Percentiles rank a stretch among this genome's conserved stretches.
Evolutionary conservation across 2,888 invertebrate genomes (phyloP).

Genomic region (Drosophila paramelanica): DNA sequence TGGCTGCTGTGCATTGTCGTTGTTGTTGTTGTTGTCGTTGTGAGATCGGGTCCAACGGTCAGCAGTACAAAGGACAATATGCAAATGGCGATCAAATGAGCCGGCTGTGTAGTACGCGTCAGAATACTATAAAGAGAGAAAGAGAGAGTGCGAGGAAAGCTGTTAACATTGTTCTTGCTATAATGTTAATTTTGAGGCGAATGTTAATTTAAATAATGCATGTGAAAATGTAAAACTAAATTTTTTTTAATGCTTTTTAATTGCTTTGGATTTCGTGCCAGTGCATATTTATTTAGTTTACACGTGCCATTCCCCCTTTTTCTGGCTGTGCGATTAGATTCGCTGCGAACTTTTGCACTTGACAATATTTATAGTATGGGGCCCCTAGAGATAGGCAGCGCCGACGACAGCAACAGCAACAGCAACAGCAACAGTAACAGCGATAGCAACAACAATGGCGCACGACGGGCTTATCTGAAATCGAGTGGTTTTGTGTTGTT

Average conservation of each 20-base stretch:
- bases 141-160: not conserved
- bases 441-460: no score
- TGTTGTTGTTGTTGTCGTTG: conserved; percentile 51
- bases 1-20: conserved; percentile 37
- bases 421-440: not conserved
- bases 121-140: conserved; percentile 87
- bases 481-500: conserved; percentile 30
- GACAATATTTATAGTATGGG: conserved; percentile 11
- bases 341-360: conserved; percentile 50
- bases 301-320: conserved; percentile 26
- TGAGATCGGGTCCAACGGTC: conserved; percentile 85
- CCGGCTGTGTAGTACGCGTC: conserved; percentile 91
- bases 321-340: conserved; percentile 52
- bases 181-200: conserved; percentile 9
- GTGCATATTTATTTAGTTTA: conserved; percentile 7
- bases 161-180: not conserved
- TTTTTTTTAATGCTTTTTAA: not conserved
- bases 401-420: not conserved
- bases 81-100: conserved; percentile 89
- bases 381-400: conserved; percentile 6
- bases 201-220: not conserved
- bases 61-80: conserved; percentile 87
- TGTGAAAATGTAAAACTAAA: not conserved
- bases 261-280: not conserved
- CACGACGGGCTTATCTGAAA: conserved; percentile 43